phyloP scores from a whole-genome alignment of 2,888 invertebrate genomes.

The Heliconius erato region DNA sequence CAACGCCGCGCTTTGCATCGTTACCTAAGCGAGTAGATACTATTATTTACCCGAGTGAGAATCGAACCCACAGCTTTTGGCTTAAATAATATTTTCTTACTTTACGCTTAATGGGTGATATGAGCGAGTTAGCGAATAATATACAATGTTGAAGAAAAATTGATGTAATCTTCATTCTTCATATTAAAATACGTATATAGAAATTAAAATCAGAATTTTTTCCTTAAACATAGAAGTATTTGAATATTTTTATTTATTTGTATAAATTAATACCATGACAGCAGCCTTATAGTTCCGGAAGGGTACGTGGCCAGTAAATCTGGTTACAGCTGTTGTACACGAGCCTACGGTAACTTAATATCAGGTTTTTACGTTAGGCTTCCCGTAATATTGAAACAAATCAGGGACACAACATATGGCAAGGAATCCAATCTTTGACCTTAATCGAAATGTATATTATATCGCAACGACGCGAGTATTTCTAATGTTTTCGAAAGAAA shows the following conservation, averaged over 20 bases:
- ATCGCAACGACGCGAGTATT: not conserved
- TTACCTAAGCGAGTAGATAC: too few relatives aligned
- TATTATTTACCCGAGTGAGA: too few relatives aligned
- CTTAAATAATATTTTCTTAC: too few relatives aligned
- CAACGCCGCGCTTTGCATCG: too few relatives aligned
- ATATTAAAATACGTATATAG: too few relatives aligned
- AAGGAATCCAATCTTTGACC: conserved; percentile 19
- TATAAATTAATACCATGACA: conserved; percentile 24
- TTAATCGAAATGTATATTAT: conserved; percentile 11
- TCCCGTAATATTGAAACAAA: conserved; percentile 42
- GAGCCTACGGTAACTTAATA: conserved; percentile 61
- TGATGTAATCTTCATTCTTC: too few relatives aligned
- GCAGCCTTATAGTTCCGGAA: conserved; percentile 63
- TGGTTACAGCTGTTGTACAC: conserved; percentile 59
- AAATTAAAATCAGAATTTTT: too few relatives aligned
- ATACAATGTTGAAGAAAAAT: too few relatives aligned
- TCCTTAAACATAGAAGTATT: not conserved
- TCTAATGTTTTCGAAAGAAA: not conserved
- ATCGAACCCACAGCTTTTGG: too few relatives aligned
- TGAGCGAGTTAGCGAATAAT: too few relatives aligned
- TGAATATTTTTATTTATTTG: not conserved
- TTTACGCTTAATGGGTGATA: too few relatives aligned
- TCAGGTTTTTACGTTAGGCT: conserved; percentile 44
- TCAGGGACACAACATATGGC: conserved; percentile 28
- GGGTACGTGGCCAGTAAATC: conserved; percentile 61